A percentile compares a stretch with the other conserved stretches of the same genome.
These are phyloP conservation scores for Pantherophis alleghaniensis DNA, from an alignment of 2,797 vertebrate species.

Conservation along the genomic window DNA sequence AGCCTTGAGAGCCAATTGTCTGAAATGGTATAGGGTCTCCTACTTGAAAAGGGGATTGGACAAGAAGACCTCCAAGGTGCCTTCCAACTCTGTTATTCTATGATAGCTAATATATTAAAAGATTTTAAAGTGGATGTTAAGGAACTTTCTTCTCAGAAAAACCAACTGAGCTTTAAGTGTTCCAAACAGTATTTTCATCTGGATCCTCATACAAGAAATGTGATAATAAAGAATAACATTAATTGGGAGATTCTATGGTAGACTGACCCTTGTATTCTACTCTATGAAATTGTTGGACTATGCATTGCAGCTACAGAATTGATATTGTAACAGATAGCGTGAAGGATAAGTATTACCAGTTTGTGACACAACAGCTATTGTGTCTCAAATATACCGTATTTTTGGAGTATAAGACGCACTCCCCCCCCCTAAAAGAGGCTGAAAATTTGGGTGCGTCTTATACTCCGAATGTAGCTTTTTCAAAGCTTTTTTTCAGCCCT, in stretches of 20 bases:
- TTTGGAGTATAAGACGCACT: too few species aligned
- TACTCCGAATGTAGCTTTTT: too few species aligned
- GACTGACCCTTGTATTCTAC: constrained; percentile 64
- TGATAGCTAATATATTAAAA: constrained; percentile 14
- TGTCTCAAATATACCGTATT: too few species aligned
- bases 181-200: constrained; percentile 74
- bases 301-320: constrained; percentile 53
- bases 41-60: too few species aligned
- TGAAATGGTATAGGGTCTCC: too few species aligned
- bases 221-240: constrained; percentile 62
- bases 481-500: too few species aligned
- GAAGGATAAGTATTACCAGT: constrained; percentile 39
- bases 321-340: constrained; percentile 32
- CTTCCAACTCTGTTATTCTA: too few species aligned
- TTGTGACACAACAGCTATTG: neutral
- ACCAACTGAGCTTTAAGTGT: constrained; percentile 69
- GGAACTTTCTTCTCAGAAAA: neutral
- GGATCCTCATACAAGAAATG: neutral
- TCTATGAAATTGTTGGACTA: constrained; percentile 76
- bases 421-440: too few species aligned
- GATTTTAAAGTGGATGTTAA: constrained; percentile 4
- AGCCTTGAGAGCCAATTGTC: too few species aligned
- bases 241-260: constrained; percentile 76
- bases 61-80: too few species aligned
- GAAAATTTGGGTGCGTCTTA: too few species aligned